Base-by-base conservation (phyloP, 53 echinoderm and acorn worm species). In the Crossaster papposus region DNA sequence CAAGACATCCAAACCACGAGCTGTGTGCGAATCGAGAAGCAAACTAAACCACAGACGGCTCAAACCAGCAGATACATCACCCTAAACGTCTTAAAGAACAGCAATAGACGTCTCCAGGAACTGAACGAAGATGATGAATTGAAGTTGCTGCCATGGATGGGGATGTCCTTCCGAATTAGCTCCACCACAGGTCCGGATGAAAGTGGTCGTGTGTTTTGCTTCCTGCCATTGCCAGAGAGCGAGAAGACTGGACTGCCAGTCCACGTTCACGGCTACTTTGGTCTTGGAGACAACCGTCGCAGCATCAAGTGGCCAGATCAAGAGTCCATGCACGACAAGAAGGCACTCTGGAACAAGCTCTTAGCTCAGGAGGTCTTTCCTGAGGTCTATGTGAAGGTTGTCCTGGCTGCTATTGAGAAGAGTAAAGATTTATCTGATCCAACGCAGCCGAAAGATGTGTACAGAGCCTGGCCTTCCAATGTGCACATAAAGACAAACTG, bases 231-330 rank as follows among this genome's bases (percentile, higher is more conserved):
- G 15, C 99, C 99, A 28, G 91, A 88, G 26, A 90, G 94, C 79
- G 94, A 93, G 84, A 89, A 87, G 38, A 96, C 96, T 26, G 99
- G 99, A 1, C 83, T 98, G 70, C 99, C 99, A 14, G 93, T 98
- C 17, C 99, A 98, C 55, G 84, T 98, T 1, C 94, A 98, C 81
- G 99, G 96, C 24, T 96, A 93, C 90, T 98, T 98, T 73, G 99
- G 92, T 51, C 85, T 98, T 14, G 93, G 94, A 11, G 96, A 96
- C 79, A 94, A 98, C 64, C 93, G 99, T 24, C 88, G 99, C 1
- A 89, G 92, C n/a, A 83, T 98, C 36, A 98, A 96, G 82, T 98
- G 99, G 99, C 96, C 96, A 1, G 96, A 88, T 35, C 70, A 62
- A 29, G 99, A 98, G 54, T 95, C 92, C 82, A 77, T 82, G 65